Conservation (phyloP, 2,113 vertebrate genomes). For the Procapra przewalskii region DNA sequence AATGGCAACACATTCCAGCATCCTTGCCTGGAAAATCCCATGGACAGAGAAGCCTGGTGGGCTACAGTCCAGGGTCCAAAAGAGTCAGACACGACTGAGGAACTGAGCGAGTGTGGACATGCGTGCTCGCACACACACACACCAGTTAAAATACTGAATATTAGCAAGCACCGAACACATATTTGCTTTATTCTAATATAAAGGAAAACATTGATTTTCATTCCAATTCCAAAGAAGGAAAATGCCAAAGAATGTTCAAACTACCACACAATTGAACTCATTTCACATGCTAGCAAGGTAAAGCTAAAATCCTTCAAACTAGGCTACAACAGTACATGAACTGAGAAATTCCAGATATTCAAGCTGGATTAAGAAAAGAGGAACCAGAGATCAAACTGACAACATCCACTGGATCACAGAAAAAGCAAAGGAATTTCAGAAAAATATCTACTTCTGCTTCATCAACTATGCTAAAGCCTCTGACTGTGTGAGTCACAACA, state of each 20-base stretch:
- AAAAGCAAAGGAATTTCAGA: background rate
- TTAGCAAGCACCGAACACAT: background rate
- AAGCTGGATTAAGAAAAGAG: background rate
- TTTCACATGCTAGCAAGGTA: background rate
- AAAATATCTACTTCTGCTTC: background rate
- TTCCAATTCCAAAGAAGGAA: background rate
- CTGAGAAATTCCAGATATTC: background rate
- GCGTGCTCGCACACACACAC: rapidly evolving
- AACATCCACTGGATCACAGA: background rate
- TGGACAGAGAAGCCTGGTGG: background rate
- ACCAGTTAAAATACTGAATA: background rate
- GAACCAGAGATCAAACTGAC: background rate
- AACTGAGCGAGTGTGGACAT: background rate
- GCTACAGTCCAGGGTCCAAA: background rate
- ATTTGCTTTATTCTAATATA: background rate
- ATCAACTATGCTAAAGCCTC: background rate
- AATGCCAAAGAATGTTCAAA: background rate
- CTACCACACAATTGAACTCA: background rate
- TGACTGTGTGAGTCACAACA: background rate
- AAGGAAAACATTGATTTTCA: background rate
- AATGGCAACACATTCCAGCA: background rate
- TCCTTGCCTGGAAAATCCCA: background rate
- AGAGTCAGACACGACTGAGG: background rate
- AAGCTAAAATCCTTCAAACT: background rate
- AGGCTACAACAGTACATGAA: background rate